Base-by-base conservation (phyloP, 2,888 invertebrate species). In the Cylloceria caligata region DNA sequence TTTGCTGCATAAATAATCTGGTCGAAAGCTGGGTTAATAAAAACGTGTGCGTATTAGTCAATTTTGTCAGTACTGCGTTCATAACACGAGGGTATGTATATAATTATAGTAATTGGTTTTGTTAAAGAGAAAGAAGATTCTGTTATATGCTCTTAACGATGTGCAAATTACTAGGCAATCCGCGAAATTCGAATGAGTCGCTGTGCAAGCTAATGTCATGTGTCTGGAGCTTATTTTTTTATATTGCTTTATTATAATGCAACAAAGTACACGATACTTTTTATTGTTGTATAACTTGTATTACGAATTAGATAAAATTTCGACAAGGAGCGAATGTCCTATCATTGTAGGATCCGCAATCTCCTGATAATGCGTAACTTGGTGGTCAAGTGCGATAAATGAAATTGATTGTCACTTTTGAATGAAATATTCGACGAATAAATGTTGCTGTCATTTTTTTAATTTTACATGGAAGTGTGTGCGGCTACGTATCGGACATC, bases 41-140 rank as follows among this genome's bases (percentile, higher is more conserved):
- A 13, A 16, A 36, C 19, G 34, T 19, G 36, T 21, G 16, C 9
- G 19, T 11, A 49, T 52, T 19, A 9, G 6, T 47, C 11, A 9
- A 47, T 60, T 34, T 21, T 11, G 16, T 39, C 9, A 39, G 24
- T 4, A 60, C 62, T 21, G 21, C 49, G 16, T 16, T n/a, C 7
- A 49, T 36, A 16, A 16, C 47, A 4, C 55, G 55, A 11, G 30
- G 16, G 57, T 36, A n/a, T 2, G 55, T 45, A 67, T 57, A 36
- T 34, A 74, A 72, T 13, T 47, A 62, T 34, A 60, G 34, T 62
- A 47, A 34, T 72, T 72, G 60, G 34, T 47, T 72, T 72, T n/a
- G 11, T 27, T 45, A 7, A 34, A 36, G 62, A 47, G 49, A 64
- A 64, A 52, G 13, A 52, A 27, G 47, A 64, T n/a, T 30, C 39